These are phyloP conservation scores for Echinarachnius parma DNA, from an alignment of 53 echinoderm and acorn worm species.

Conservation along the genomic window DNA sequence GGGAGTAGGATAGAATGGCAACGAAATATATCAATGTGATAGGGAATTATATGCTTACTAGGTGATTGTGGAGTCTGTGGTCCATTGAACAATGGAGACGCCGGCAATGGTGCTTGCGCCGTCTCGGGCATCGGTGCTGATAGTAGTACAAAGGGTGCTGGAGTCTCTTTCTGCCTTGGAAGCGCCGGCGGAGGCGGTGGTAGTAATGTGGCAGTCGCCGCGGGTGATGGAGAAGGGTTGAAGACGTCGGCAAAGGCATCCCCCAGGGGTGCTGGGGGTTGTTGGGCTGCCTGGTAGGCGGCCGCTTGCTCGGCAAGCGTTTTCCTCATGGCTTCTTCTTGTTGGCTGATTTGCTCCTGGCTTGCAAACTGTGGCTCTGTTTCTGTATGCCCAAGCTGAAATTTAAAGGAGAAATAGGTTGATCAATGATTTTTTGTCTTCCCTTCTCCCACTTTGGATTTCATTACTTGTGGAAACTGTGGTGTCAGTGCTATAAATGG, in stretches of 20 bases:
- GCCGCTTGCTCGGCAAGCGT: slow-evolving; percentile 34
- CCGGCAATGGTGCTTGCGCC: not conserved
- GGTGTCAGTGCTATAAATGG: too few relatives aligned
- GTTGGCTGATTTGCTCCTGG: too few relatives aligned
- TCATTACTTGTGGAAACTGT: too few relatives aligned
- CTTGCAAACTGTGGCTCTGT: too few relatives aligned
- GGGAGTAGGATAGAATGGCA: too few relatives aligned
- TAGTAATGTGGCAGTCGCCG: not conserved
- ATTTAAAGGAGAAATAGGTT: too few relatives aligned
- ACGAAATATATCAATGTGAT: too few relatives aligned
- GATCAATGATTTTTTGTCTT: too few relatives aligned
- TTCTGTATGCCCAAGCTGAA: too few relatives aligned
- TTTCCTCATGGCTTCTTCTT: not conserved
- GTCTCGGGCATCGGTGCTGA: not conserved
- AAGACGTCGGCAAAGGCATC: slow-evolving; percentile 18
- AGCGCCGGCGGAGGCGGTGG: not conserved
- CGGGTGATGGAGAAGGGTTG: not conserved
- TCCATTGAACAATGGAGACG: slow-evolving; percentile 6
- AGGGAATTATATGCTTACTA: too few relatives aligned
- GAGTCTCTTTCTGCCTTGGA: slow-evolving; percentile 2
- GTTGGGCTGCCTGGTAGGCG: slow-evolving; percentile 1
- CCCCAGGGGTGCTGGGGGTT: not conserved
- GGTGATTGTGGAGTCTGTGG: not conserved
- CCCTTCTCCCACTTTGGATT: too few relatives aligned
- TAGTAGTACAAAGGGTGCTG: too few relatives aligned